A percentile compares a stretch with the other conserved stretches of the same genome.
Conservation (phyloP, 1,140 invertebrate genomes). For the Drosophila pallidifrons region DNA sequence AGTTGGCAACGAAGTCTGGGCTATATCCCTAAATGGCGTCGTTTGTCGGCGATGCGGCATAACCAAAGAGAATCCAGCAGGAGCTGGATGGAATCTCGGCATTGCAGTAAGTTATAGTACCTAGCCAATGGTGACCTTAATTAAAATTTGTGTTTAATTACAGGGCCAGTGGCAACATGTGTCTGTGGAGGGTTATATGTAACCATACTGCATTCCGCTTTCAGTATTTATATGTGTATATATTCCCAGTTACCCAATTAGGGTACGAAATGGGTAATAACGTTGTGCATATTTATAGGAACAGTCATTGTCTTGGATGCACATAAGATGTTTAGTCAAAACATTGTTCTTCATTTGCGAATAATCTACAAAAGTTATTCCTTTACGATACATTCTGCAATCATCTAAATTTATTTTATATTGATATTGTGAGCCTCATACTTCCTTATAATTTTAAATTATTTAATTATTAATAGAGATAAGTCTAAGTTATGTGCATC, state of each 20-base stretch:
- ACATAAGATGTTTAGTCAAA: background rate
- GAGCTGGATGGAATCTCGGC: conserved; percentile 91
- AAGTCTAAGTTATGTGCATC: background rate
- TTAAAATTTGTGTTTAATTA: conserved; percentile 10
- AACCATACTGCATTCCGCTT: conserved; percentile 46
- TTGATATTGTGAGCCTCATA: background rate
- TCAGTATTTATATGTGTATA: conserved; percentile 45
- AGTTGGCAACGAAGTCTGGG: conserved; percentile 90
- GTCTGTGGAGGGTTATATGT: conserved; percentile 77
- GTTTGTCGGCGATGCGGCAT: conserved; percentile 90
- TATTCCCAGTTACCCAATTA: conserved; percentile 13
- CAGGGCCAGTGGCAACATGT: conserved; percentile 83
- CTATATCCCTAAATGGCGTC: conserved; percentile 89
- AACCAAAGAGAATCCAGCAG: conserved; percentile 88
- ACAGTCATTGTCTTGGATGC: conserved; percentile 11
- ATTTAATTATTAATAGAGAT: background rate
- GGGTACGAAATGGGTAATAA: background rate
- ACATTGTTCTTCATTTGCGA: background rate
- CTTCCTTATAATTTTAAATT: background rate
- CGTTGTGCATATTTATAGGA: background rate
- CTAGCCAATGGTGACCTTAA: background rate
- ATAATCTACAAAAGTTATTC: no score
- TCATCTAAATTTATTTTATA: background rate
- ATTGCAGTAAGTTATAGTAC: conserved; percentile 87
- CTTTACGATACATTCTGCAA: background rate